These are phyloP conservation scores for Synchiropus splendidus DNA, from an alignment of 2,113 vertebrate species.

Conservation along the genomic window DNA sequence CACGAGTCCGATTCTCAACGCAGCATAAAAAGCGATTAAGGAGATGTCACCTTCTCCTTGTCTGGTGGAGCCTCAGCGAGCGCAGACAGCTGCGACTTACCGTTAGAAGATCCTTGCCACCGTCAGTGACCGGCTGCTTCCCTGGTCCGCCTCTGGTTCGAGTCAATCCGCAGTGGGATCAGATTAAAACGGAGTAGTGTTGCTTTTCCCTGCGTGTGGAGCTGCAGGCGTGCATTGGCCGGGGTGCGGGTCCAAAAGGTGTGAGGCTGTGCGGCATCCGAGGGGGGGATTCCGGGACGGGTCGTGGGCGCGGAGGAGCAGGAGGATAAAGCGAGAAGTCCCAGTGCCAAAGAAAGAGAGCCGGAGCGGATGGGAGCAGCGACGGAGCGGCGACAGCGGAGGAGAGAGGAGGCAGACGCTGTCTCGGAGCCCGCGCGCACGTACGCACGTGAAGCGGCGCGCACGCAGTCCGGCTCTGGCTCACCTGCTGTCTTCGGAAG, in stretches of 20 bases:
- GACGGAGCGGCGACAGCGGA: slow-evolving; percentile 39
- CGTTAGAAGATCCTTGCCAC: slow-evolving; percentile 41
- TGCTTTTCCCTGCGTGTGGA: slow-evolving; percentile 50
- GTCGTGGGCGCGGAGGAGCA: slow-evolving; percentile 14
- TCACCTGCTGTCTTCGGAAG: neutral
- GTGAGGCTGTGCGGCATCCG: slow-evolving; percentile 22
- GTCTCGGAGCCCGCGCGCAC: slow-evolving; percentile 14
- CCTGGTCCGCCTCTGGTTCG: slow-evolving; percentile 24
- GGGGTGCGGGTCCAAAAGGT: slow-evolving; percentile 32
- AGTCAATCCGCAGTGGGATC: slow-evolving; percentile 48
- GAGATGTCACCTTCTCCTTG: slow-evolving; percentile 4
- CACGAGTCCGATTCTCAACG: neutral
- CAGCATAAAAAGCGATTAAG: slow-evolving; percentile 4
- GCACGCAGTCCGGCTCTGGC: slow-evolving; percentile 2
- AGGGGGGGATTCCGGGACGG: slow-evolving; percentile 2
- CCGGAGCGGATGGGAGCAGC: slow-evolving; percentile 42
- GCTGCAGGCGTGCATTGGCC: slow-evolving; percentile 51
- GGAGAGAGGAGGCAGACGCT: slow-evolving; percentile 43
- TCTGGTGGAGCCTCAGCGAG: too few relatives aligned
- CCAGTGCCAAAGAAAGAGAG: slow-evolving; percentile 15
- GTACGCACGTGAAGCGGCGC: slow-evolving; percentile 9
- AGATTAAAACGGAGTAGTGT: slow-evolving; percentile 35
- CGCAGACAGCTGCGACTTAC: slow-evolving; percentile 55
- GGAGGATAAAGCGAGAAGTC: slow-evolving; percentile 6
- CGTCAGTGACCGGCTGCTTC: slow-evolving; percentile 33